phyloP scores from a whole-genome alignment of 1,140 invertebrate genomes.

The Drosophila trapezifrons region DNA sequence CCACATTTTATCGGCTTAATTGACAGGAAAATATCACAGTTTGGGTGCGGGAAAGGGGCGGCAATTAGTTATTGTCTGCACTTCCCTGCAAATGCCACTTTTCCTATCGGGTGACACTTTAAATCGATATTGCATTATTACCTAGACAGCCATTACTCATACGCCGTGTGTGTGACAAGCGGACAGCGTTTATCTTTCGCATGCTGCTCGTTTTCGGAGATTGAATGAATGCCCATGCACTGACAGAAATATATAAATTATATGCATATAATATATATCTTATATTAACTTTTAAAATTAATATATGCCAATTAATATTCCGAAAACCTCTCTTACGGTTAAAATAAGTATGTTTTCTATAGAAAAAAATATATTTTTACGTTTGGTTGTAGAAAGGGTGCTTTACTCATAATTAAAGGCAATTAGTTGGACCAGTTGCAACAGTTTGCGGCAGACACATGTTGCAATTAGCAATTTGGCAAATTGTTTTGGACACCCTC shows the following conservation, averaged over 20 bases:
- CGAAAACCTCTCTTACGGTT: no score
- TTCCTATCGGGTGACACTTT: constrained; percentile 49
- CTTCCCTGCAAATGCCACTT: constrained; percentile 56
- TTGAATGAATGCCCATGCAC: not conserved
- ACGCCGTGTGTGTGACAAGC: constrained; percentile 52
- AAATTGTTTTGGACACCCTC: constrained; percentile 32
- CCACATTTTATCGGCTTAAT: constrained; percentile 52
- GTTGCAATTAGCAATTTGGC: constrained; percentile 45
- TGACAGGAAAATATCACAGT: constrained; percentile 58
- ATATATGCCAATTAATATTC: no score
- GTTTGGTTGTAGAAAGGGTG: not conserved
- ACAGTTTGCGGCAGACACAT: constrained; percentile 55
- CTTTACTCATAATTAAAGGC: constrained; percentile 62
- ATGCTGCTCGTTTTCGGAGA: constrained; percentile 11
- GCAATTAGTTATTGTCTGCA: constrained; percentile 70
- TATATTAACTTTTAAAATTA: not conserved
- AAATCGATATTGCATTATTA: constrained; percentile 73
- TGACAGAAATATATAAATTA: no score
- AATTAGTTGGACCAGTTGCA: constrained; percentile 64
- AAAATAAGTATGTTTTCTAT: no score
- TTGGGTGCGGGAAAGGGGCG: not conserved
- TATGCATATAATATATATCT: no score
- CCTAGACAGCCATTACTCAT: constrained; percentile 56
- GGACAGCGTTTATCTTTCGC: constrained; percentile 20
- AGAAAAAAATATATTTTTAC: not conserved